Evolutionary conservation across 2,888 invertebrate species (phyloP), one percentile per base, ranked within the genome.

Genomic region (Yponomeuta plumbellus): DNA sequence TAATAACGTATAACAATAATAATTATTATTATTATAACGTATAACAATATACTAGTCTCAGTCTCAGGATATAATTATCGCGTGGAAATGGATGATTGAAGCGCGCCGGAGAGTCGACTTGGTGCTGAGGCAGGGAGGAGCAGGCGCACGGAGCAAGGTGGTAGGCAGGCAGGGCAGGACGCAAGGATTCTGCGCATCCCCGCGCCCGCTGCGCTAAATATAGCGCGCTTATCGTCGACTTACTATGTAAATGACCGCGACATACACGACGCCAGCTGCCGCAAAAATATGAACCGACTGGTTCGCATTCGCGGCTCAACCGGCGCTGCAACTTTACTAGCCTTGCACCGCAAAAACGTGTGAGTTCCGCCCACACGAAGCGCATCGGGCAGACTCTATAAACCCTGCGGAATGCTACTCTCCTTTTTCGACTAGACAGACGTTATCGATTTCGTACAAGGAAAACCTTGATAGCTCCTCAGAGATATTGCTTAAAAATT

Each of bases 201-300:
- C 76, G 76, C 78, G 74, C 72, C 34, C 20, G 62, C 62, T 21
- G 77, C 70, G 86, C 88, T 89, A 90, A 88, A 90, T 88, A 88
- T 90, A 90, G 88, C 85, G 70, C 82, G 86, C 87, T 90, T 89
- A 90, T 90, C 89, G 85, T 72, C 78, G 79, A 84, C 86, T 87
- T 87, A 86, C 86, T 87, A 89, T 88, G 89, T 88, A 88, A 89
- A 90, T 88, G 89, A 86, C 88, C 86, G 87, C 86, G 84, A 86
- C 86, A 84, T 81, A 83, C 81, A 74, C 83, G 78, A 76, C 75
- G 81, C 85, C 86, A 87, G 86, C 86, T 86, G 87, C 86, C 74
- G 86, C 83, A 85, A 86, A 52, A 86, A 85, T 83, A 86, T 83
- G 79, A 85, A 81, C 79, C 74, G 78, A 79, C 79, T 81, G 80